Percentiles rank a stretch among this genome's conserved stretches.
phyloP scores from a whole-genome alignment of 2,888 invertebrate species.

The Hartigia nigra region DNA sequence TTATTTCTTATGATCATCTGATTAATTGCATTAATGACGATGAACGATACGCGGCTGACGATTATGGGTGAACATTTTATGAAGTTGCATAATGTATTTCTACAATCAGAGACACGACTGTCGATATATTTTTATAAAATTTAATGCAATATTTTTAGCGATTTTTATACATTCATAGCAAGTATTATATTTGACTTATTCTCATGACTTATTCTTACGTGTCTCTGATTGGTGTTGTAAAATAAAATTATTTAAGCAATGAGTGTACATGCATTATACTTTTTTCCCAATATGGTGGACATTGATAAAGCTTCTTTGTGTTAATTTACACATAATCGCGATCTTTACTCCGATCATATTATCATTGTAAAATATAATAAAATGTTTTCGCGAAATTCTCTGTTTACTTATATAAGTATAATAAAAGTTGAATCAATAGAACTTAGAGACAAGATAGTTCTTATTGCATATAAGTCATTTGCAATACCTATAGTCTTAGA shows the following conservation, averaged over 20 bases:
- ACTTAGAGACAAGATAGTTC: background rate
- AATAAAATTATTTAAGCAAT: background rate
- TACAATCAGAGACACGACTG: background rate
- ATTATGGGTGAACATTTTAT: background rate
- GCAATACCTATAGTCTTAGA: background rate
- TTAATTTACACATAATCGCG: background rate
- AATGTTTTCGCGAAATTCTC: background rate
- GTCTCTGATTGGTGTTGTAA: background rate
- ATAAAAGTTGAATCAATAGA: background rate
- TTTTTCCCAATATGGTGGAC: background rate
- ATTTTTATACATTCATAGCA: background rate
- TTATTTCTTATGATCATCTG: background rate
- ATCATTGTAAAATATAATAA: background rate
- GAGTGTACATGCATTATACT: background rate
- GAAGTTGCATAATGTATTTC: background rate
- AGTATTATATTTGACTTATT: background rate
- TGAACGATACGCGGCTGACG: background rate
- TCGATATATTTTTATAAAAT: background rate
- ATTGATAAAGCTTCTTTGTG: background rate
- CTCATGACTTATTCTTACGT: background rate
- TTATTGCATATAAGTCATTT: too few relatives aligned
- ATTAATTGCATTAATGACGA: conserved; percentile 6
- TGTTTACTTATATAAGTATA: background rate
- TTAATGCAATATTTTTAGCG: background rate
- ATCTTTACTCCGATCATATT: background rate